Base-by-base conservation (phyloP, 2,888 invertebrate species). In the Lumbricus terrestris region DNA sequence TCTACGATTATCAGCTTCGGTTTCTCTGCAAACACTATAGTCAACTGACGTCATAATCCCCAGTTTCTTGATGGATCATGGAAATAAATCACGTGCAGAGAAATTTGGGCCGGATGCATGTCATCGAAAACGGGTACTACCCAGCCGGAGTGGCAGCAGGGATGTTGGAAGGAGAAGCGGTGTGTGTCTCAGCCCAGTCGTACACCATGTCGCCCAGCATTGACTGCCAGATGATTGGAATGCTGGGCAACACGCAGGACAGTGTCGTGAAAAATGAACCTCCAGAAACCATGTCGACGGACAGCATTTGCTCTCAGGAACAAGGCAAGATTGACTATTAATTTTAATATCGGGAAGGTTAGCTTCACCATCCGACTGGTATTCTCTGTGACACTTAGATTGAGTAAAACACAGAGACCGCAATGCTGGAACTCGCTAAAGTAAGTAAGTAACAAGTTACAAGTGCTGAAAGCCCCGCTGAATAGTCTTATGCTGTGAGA, bases 1-100 rank as follows among this genome's bases (percentile, higher is more conserved):
- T 69, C n/a, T 69, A 29, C 69, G 69, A 69, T 1, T 69, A 8
- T 69, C 69, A n/a, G 69, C 69, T 69, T 69, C 69, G 2, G 69
- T 69, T 69, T 69, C 69, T 69, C n/a, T 29, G 8, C 29, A n/a
- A 69, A 69, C 69, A n/a, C 69, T 69, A 69, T 69, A 69, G 69
- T 69, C 69, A 54, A 4, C 29, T 54, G 29, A 5, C 29, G 69
- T 29, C 69, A n/a, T 69, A 69, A 69, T 69, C 69, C 69, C 69
- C 85, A 37, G 29, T 85, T 37, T 85, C 85, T 85, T 85, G 35
- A 85, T 85, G 85, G 85, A 37, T 85, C 85, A 85, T 85, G 85
- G 85, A 85, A 37, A 85, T 85, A 85, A 85, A 37, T 37, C 85
- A 85, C 35, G 34, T 85, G 85, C 37, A 34, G 85, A 85, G 85